These are phyloP conservation scores for Achatina immaculata DNA, from an alignment of 1,140 invertebrate genomes.

Conservation along the genomic window DNA sequence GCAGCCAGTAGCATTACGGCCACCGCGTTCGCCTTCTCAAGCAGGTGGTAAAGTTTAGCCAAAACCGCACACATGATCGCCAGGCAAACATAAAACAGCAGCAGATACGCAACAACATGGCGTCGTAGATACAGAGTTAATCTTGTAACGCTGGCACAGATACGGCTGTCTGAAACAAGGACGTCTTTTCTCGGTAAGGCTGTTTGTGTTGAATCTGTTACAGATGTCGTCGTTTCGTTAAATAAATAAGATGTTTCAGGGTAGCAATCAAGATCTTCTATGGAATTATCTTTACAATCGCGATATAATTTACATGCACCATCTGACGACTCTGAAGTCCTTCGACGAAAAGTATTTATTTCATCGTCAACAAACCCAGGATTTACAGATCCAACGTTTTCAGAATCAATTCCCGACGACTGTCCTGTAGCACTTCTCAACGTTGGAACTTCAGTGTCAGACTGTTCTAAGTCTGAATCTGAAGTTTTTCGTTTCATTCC, in stretches of 20 bases:
- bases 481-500: constrained; percentile 19
- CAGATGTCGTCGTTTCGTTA: neutral
- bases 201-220: neutral
- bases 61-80: constrained; percentile 5
- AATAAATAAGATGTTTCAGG: neutral
- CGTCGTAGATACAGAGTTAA: neutral
- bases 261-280: neutral
- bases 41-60: neutral
- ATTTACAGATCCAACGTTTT: constrained; percentile 3
- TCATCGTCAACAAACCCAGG: neutral
- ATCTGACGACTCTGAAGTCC: neutral
- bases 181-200: neutral
- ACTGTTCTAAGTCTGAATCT: neutral
- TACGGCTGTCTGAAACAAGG: neutral
- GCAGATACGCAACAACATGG: neutral
- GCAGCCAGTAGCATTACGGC: neutral
- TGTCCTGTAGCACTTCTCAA: neutral
- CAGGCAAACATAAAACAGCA: neutral
- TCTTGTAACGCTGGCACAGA: neutral
- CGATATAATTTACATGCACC: neutral
- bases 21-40: neutral
- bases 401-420: neutral
- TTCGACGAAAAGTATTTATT: neutral
- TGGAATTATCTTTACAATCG: neutral
- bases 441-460: neutral